Evolutionary conservation across 1,140 invertebrate genomes (phyloP).

Genomic region (Magallana gigas): DNA sequence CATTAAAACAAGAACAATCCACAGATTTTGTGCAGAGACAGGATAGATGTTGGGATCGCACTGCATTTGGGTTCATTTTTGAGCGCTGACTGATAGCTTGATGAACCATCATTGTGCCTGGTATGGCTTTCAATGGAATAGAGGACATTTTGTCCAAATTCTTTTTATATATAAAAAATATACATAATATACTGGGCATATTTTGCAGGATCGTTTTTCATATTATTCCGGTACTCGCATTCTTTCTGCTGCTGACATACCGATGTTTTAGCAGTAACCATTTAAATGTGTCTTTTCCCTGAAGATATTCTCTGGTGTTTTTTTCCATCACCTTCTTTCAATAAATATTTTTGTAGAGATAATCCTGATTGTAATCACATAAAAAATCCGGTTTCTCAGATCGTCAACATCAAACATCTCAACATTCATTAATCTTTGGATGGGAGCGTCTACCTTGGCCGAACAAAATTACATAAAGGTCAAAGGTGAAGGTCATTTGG

Average conservation of each 20-base stretch:
- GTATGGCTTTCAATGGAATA: slow-evolving; percentile 16
- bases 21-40: slow-evolving; percentile 23
- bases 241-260: slow-evolving; percentile 44
- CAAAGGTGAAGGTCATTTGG: too few species aligned
- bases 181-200: slow-evolving; percentile 8
- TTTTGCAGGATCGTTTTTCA: slow-evolving; percentile 28
- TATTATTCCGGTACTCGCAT: slow-evolving; percentile 22
- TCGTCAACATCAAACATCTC: too few species aligned
- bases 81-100: slow-evolving; percentile 21
- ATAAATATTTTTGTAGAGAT: background rate
- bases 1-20: background rate
- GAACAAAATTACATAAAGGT: too few species aligned
- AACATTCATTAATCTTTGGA: too few species aligned
- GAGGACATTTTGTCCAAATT: background rate
- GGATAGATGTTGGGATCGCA: background rate
- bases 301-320: background rate
- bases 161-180: too few species aligned
- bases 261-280: background rate
- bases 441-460: too few species aligned
- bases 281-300: background rate
- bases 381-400: too few species aligned
- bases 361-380: background rate
- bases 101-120: slow-evolving; percentile 52
- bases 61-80: background rate
- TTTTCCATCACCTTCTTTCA: background rate